These are phyloP conservation scores for Acanthopagrus latus DNA, from an alignment of 2,797 vertebrate genomes.

Conservation along the genomic window DNA sequence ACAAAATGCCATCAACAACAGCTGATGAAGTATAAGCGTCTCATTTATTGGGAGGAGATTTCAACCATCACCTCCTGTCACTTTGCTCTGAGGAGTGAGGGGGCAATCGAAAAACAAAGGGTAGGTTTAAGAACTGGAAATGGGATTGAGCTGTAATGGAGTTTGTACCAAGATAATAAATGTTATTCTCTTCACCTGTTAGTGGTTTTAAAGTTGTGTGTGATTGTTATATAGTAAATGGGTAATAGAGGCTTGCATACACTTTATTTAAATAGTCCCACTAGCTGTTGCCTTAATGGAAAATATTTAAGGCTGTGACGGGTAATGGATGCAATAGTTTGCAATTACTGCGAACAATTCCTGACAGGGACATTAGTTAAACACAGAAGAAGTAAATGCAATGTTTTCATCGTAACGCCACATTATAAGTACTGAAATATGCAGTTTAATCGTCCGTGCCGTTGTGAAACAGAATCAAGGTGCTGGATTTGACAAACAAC, in stretches of 20 bases:
- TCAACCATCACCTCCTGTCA: too few species aligned
- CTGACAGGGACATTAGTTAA: slow-evolving; percentile 50
- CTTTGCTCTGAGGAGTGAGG: too few species aligned
- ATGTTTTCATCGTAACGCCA: slow-evolving; percentile 47
- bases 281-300: slow-evolving; percentile 11
- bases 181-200: too few species aligned
- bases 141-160: too few species aligned
- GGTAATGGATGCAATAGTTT: slow-evolving; percentile 52
- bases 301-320: slow-evolving; percentile 30
- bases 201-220: too few species aligned
- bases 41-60: too few species aligned
- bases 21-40: too few species aligned
- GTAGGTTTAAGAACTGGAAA: too few species aligned
- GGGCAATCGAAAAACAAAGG: too few species aligned
- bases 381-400: slow-evolving; percentile 41
- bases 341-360: slow-evolving; percentile 51
- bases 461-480: slow-evolving; percentile 56
- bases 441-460: slow-evolving; percentile 45
- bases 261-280: slow-evolving; percentile 12
- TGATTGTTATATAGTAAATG: slow-evolving; percentile 6
- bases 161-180: too few species aligned
- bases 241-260: not conserved
- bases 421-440: slow-evolving; percentile 44
- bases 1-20: too few species aligned
- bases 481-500: slow-evolving; percentile 41